A percentile compares a stretch with the other conserved stretches of the same genome.
Evolutionary conservation across 23 tunicate genomes (phyloP).

Genomic region (Oikopleura albicans): DNA sequence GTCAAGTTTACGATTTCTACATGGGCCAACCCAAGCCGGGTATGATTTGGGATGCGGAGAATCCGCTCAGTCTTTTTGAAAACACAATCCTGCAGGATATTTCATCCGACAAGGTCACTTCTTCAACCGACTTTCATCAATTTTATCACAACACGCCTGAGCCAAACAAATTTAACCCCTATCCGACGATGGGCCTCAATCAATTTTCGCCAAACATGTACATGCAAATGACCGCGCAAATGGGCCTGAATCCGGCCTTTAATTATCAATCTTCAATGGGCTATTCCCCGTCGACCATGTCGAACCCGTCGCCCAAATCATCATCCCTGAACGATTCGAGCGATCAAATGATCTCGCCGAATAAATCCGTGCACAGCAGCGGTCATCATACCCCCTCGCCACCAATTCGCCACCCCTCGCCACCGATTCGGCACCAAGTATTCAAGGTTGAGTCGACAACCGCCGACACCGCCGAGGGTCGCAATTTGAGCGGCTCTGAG

Average conservation of each 20-base stretch:
- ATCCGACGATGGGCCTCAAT: not conserved
- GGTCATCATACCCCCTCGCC: not conserved
- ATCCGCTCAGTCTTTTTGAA: not conserved
- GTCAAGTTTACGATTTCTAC: conserved; percentile 16
- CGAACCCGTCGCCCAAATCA: not conserved
- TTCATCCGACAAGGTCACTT: not conserved
- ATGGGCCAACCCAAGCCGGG: not conserved
- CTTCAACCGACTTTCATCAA: not conserved
- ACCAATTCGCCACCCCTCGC: not conserved
- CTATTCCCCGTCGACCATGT: not conserved
- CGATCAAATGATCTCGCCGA: not conserved
- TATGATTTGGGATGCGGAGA: not conserved
- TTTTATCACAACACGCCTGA: not conserved
- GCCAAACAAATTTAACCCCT: not conserved
- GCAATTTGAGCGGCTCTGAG: not conserved
- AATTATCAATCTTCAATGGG: not conserved
- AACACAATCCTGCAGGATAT: not conserved
- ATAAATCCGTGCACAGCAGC: not conserved
- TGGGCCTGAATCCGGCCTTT: not conserved
- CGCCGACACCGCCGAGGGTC: no score
- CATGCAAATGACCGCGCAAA: no score
- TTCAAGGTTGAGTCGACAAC: not conserved
- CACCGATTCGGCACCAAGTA: not conserved
- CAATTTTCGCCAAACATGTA: not conserved
- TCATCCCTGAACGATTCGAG: not conserved